phyloP scores from a whole-genome alignment of 2,113 vertebrate genomes.

The Sceloporus tristichus region DNA sequence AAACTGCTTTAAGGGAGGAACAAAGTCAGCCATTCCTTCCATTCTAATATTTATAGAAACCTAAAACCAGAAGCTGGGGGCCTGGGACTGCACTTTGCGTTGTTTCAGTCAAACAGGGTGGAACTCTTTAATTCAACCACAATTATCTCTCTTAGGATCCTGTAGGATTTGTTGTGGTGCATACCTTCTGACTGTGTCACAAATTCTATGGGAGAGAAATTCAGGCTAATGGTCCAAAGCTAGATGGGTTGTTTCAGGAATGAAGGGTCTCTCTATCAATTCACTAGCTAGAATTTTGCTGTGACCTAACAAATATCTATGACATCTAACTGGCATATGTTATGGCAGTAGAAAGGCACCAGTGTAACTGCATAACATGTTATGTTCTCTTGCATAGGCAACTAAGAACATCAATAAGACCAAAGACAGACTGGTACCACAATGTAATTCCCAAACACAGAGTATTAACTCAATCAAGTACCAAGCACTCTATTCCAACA shows the following conservation, averaged over 20 bases:
- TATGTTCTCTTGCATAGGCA: background rate
- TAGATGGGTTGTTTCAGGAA: background rate
- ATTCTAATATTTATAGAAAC: background rate
- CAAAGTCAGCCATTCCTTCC: background rate
- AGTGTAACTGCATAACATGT: background rate
- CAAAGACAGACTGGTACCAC: background rate
- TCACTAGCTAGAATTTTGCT: no score
- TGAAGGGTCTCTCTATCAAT: background rate
- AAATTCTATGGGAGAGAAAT: background rate
- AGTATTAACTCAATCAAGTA: background rate
- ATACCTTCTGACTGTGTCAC: background rate
- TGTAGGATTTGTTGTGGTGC: background rate
- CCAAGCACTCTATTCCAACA: background rate
- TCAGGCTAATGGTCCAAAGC: background rate
- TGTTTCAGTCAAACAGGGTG: background rate
- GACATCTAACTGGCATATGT: no score
- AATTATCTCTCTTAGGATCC: background rate
- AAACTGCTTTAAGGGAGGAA: background rate
- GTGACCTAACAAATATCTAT: background rate
- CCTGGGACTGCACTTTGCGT: background rate
- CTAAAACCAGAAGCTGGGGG: background rate
- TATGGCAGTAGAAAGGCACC: background rate
- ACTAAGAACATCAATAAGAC: background rate
- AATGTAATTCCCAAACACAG: background rate
- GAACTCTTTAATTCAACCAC: background rate